Evolutionary conservation across 2,797 vertebrate species (phyloP).

Genomic region (Setipinna tenuifilis): DNA sequence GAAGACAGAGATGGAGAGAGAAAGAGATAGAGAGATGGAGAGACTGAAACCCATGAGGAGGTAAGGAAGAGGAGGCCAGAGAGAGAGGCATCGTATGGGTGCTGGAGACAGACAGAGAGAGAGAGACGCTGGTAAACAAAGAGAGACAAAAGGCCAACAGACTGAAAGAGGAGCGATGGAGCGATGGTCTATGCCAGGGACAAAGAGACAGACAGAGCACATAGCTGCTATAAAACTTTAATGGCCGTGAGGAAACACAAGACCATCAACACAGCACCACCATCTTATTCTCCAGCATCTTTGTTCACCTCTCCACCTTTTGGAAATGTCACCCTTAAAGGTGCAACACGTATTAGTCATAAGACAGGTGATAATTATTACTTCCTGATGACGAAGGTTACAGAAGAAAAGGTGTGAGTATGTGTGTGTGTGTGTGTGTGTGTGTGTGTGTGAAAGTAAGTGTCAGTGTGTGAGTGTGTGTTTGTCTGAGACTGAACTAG

Average conservation of each 20-base stretch:
- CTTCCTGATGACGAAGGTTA: neutral
- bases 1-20: neutral
- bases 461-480: neutral
- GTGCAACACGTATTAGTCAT: neutral
- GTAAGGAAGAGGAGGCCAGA: neutral
- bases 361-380: neutral
- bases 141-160: neutral
- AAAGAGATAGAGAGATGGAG: neutral
- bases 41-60: neutral
- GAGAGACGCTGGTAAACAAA: neutral
- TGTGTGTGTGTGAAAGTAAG: neutral
- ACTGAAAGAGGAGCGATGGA: neutral
- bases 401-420: neutral
- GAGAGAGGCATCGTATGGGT: too few relatives aligned
- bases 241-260: neutral
- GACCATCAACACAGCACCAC: neutral
- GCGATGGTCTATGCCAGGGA: neutral
- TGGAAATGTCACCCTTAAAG: neutral
- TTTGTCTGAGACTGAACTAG: too few relatives aligned
- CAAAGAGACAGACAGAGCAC: too few relatives aligned
- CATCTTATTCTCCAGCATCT: neutral
- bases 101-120: conserved; percentile 1
- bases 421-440: neutral
- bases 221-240: neutral
- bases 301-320: neutral